Conservation (phyloP, 2,888 invertebrate species). For the Lasioglossum vierecki region DNA sequence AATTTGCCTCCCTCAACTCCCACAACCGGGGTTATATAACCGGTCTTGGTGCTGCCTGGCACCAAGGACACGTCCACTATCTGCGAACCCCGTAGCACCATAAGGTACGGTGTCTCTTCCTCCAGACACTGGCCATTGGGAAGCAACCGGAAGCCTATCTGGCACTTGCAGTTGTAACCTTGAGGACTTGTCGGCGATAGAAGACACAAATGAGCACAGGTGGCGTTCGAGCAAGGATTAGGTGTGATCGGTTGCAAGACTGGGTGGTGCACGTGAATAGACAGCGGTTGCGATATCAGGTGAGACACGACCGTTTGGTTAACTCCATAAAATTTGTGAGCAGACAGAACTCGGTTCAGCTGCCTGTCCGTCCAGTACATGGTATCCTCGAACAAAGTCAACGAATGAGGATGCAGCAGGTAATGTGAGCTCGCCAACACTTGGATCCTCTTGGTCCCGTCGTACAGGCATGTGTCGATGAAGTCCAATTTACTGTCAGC, state of each 20-base stretch:
- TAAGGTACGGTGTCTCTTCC: constrained; percentile 94
- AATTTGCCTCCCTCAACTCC: constrained; percentile 95
- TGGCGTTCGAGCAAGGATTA: constrained; percentile 90
- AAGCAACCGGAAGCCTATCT: constrained; percentile 91
- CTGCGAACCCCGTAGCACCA: constrained; percentile 95
- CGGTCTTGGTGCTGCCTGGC: constrained; percentile 90
- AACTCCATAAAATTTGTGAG: constrained; percentile 95
- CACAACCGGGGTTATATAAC: constrained; percentile 93
- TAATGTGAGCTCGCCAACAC: constrained; percentile 96
- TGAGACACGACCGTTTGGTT: constrained; percentile 98
- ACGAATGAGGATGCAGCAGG: constrained; percentile 96
- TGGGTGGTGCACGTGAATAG: constrained; percentile 97
- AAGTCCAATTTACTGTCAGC: constrained; percentile 98
- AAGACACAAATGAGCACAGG: constrained; percentile 96
- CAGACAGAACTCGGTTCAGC: constrained; percentile 94
- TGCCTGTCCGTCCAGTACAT: constrained; percentile 99
- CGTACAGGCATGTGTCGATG: constrained; percentile 98
- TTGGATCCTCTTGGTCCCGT: constrained; percentile 95
- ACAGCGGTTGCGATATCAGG: constrained; percentile 96
- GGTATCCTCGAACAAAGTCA: constrained; percentile 97
- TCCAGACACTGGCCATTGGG: constrained; percentile 90
- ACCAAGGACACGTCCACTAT: constrained; percentile 93
- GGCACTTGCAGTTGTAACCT: constrained; percentile 95
- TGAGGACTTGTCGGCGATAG: constrained; percentile 90
- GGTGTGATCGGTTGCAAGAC: constrained; percentile 93